Conservation (phyloP, 2,888 invertebrate genomes). For the Torymus tubicola region DNA sequence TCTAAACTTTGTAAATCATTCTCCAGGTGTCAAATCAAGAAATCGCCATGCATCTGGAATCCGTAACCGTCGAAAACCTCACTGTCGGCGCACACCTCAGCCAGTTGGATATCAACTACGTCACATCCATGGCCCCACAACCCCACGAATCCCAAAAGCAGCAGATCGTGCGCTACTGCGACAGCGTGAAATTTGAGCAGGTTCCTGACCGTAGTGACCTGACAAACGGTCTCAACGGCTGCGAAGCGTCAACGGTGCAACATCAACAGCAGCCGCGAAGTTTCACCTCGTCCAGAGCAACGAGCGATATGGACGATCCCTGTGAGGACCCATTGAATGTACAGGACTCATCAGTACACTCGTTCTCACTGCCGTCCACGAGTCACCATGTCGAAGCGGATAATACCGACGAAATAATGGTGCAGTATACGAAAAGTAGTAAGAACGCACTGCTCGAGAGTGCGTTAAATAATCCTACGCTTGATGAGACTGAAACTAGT, state of each 20-base stretch:
- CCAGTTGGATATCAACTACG: slow-evolving; percentile 74
- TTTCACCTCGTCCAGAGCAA: slow-evolving; percentile 44
- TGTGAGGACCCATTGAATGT: slow-evolving; percentile 49
- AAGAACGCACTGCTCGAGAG: slow-evolving; percentile 69
- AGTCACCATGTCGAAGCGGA: slow-evolving; percentile 65
- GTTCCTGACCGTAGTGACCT: background rate
- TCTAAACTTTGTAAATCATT: background rate
- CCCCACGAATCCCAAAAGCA: slow-evolving; percentile 63
- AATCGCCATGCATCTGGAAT: slow-evolving; percentile 72
- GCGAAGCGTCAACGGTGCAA: background rate
- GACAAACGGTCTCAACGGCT: slow-evolving; percentile 6
- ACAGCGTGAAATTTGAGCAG: slow-evolving; percentile 62
- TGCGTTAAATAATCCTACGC: slow-evolving; percentile 69
- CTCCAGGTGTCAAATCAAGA: slow-evolving; percentile 72
- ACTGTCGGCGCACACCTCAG: slow-evolving; percentile 67
- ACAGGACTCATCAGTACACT: slow-evolving; percentile 58
- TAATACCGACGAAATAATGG: slow-evolving; percentile 63
- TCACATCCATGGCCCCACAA: slow-evolving; percentile 70
- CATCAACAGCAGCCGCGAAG: slow-evolving; percentile 1
- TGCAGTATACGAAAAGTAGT: slow-evolving; percentile 70
- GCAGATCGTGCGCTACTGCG: slow-evolving; percentile 70
- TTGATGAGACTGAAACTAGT: slow-evolving; percentile 70
- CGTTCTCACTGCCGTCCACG: slow-evolving; percentile 66
- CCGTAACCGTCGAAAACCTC: slow-evolving; percentile 71
- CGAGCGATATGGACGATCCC: slow-evolving; percentile 65